phyloP scores from a whole-genome alignment of 2,888 invertebrate species.

The Uloborus plumipes region DNA sequence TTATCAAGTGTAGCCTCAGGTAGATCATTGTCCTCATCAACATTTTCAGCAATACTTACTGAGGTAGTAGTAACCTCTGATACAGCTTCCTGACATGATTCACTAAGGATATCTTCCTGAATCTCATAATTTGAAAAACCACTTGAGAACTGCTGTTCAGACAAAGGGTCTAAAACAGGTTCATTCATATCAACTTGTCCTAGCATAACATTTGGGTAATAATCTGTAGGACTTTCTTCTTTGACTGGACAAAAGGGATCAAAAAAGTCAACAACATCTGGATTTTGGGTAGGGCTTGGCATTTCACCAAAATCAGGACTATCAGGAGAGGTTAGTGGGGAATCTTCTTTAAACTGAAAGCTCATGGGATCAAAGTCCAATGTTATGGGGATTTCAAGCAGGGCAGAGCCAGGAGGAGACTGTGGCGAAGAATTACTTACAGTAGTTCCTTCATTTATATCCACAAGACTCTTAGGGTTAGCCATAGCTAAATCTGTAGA shows the following conservation, averaged over 20 bases:
- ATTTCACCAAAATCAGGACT: slow-evolving; percentile 56
- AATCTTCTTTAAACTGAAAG: slow-evolving; percentile 62
- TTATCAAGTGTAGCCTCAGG: background rate
- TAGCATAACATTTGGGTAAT: slow-evolving; percentile 61
- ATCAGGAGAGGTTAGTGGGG: slow-evolving; percentile 64
- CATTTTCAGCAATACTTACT: too few relatives aligned
- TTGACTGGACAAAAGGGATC: slow-evolving; percentile 64
- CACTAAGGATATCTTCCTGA: slow-evolving; percentile 28
- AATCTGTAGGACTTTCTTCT: slow-evolving; percentile 64
- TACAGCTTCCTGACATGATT: slow-evolving; percentile 22
- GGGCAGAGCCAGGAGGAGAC: slow-evolving; percentile 58
- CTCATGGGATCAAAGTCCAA: slow-evolving; percentile 65
- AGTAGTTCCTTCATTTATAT: slow-evolving; percentile 50
- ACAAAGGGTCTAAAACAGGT: slow-evolving; percentile 26
- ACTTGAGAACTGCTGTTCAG: slow-evolving; percentile 32
- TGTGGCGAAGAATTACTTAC: slow-evolving; percentile 63
- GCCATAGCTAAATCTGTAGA: slow-evolving; percentile 50
- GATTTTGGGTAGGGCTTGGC: slow-evolving; percentile 55
- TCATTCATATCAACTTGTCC: slow-evolving; percentile 43
- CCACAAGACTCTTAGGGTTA: slow-evolving; percentile 47
- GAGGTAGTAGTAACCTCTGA: slow-evolving; percentile 4
- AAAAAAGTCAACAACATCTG: slow-evolving; percentile 60
- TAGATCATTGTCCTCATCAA: background rate
- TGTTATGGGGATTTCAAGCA: slow-evolving; percentile 62
- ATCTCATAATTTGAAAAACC: slow-evolving; percentile 45